These are phyloP conservation scores for Eptesicus fuscus DNA, from an alignment of 2,113 vertebrate species.

Conservation along the genomic window DNA sequence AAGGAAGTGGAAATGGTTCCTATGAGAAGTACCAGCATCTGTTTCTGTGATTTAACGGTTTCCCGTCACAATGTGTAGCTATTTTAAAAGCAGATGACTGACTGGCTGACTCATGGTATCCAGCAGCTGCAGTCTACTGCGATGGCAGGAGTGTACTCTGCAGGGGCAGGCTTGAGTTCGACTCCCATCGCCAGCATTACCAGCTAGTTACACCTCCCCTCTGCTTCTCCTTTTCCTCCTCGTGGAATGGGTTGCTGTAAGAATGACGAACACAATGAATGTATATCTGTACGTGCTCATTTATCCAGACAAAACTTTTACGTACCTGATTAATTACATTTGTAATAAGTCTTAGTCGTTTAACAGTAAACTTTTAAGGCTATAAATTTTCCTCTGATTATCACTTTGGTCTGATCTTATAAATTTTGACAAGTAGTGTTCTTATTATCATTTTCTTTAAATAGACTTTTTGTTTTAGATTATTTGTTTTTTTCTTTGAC, in stretches of 20 bases:
- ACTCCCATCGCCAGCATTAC: background rate
- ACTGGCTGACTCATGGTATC: slow-evolving; percentile 55
- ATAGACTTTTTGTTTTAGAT: background rate
- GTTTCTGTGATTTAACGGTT: slow-evolving; percentile 64
- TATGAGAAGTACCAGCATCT: slow-evolving; percentile 44
- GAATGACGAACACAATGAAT: background rate
- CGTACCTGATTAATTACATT: background rate
- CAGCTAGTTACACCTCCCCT: background rate
- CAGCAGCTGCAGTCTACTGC: background rate
- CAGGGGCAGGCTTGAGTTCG: background rate
- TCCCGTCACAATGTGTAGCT: slow-evolving; percentile 58
- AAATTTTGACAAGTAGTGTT: background rate
- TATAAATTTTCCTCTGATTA: slow-evolving; percentile 31
- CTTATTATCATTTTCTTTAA: background rate
- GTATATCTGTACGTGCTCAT: background rate
- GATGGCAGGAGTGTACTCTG: background rate
- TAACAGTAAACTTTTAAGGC: background rate
- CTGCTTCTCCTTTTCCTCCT: background rate
- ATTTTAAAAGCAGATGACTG: slow-evolving; percentile 68
- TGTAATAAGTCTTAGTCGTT: background rate
- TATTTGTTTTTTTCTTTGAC: slow-evolving; percentile 9
- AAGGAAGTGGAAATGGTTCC: slow-evolving; percentile 49
- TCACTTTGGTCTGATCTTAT: background rate
- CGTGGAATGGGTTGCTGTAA: background rate
- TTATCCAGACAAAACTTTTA: background rate